Base-by-base conservation (phyloP, 2,888 invertebrate genomes). In the Eristalinus aeneus region DNA sequence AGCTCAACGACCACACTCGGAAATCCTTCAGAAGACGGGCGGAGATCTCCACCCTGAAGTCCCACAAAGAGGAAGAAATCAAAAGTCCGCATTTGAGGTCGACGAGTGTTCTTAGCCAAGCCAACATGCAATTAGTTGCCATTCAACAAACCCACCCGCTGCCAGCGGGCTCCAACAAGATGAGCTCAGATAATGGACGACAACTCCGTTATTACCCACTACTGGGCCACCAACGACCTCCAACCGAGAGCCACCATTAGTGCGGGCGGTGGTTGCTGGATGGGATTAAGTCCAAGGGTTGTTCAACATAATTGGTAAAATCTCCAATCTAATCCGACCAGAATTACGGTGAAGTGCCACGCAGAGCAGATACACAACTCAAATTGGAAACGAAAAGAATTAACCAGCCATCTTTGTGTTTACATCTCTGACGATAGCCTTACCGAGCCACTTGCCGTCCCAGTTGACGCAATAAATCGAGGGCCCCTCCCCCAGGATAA, bases 401-500 rank as follows among this genome's bases (percentile, higher is more conserved):
- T 46, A 46, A 46, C 46, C 46, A n/a, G 46, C 46, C 46, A 46
- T 46, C 46, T 46, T 8, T 46, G 46, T 46, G 16, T 46, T 46
- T 46, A 46, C 46, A 46, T 46, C 46, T 16, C 39, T n/a, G 5
- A 5, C 39, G 39, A 12, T 16, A 46, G n/a, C 12, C n/a, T 0
- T 27, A 2, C 27, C 39, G 0, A 46, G 39, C 1, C 46, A 46
- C 46, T 16, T 46, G 8, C 16, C 46, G 8, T 16, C 46, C 16
- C 16, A 16, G 6, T 46, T 16, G 46, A 46, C 8, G 46, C 46
- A 46, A 46, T 46, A 46, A 46, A 46, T 46, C 46, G 16, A 16
- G 16, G 16, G 5, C n/a, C n/a, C 46, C 46, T 5, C 6, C 34
- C 53, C 53, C 5, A 60, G 36, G 23, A 80, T 85, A 80, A 85